Conservation (phyloP, 2,113 vertebrate species). For the Oncorhynchus keta region DNA sequence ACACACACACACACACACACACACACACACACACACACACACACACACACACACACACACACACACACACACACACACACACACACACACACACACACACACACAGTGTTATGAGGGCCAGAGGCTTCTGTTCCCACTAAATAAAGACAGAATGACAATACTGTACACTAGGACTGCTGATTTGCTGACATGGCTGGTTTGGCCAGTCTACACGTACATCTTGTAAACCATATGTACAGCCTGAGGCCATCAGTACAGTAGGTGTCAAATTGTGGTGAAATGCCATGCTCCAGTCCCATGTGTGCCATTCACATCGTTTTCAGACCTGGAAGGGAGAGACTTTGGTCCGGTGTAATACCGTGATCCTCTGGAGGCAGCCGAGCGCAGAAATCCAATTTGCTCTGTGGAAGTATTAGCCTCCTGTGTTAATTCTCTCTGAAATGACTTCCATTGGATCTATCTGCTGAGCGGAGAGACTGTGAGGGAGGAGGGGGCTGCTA, state of each 20-base stretch:
- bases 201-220: neutral
- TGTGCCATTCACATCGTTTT: neutral
- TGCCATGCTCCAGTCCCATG: neutral
- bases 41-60: neutral
- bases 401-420: slow-evolving; percentile 56
- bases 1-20: no score
- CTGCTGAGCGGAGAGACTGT: neutral
- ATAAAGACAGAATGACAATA: no score
- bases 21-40: neutral
- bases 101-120: neutral
- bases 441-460: slow-evolving; percentile 1
- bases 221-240: neutral
- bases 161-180: no score
- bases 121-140: no score
- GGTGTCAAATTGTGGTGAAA: no score
- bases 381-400: slow-evolving; percentile 63
- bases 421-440: slow-evolving; percentile 3
- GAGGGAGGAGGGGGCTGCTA: neutral
- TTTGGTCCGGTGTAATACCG: slow-evolving; percentile 49
- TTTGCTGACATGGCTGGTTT: no score
- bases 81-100: neutral
- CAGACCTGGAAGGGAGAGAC: slow-evolving; percentile 10
- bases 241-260: no score
- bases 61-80: neutral
- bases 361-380: slow-evolving; percentile 44